Conservation (phyloP, 2,797 vertebrate genomes). For the Apogon talboti region DNA sequence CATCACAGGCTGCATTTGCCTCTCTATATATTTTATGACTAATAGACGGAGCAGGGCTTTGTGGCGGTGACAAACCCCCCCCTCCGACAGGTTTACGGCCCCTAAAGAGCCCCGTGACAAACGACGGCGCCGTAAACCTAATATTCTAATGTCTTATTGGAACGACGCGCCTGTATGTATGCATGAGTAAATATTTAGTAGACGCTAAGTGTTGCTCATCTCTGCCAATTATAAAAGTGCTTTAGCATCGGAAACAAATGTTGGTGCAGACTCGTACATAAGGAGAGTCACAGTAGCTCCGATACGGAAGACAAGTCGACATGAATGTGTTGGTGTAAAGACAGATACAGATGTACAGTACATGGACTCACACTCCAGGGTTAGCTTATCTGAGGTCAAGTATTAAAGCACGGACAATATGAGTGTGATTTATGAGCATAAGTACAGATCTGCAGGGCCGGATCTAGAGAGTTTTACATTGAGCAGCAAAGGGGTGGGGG, state of each 20-base stretch:
- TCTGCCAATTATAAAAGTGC: conserved; percentile 87
- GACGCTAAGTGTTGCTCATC: conserved; percentile 87
- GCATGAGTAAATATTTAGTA: conserved; percentile 85
- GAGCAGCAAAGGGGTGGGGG: too few relatives aligned
- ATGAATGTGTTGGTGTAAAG: background rate
- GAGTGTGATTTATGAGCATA: too few relatives aligned
- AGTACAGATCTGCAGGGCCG: too few relatives aligned
- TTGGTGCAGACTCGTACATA: conserved; percentile 9
- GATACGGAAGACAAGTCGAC: conserved; percentile 32
- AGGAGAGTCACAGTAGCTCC: conserved; percentile 14
- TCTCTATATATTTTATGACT: conserved; percentile 91
- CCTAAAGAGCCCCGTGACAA: conserved; percentile 91
- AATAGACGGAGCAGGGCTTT: conserved; percentile 89
- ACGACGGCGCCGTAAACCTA: conserved; percentile 89
- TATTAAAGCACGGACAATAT: too few relatives aligned
- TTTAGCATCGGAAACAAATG: conserved; percentile 66
- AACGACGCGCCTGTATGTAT: conserved; percentile 50
- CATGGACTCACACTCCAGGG: too few relatives aligned
- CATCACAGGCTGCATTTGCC: conserved; percentile 73
- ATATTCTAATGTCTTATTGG: conserved; percentile 87
- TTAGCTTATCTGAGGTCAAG: too few relatives aligned
- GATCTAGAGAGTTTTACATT: too few relatives aligned
- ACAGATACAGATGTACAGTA: too few relatives aligned
- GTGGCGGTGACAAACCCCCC: conserved; percentile 91
- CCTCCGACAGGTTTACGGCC: conserved; percentile 93